These are phyloP conservation scores for Antheraea assamensis DNA, from an alignment of 2,888 invertebrate species.

Conservation along the genomic window DNA sequence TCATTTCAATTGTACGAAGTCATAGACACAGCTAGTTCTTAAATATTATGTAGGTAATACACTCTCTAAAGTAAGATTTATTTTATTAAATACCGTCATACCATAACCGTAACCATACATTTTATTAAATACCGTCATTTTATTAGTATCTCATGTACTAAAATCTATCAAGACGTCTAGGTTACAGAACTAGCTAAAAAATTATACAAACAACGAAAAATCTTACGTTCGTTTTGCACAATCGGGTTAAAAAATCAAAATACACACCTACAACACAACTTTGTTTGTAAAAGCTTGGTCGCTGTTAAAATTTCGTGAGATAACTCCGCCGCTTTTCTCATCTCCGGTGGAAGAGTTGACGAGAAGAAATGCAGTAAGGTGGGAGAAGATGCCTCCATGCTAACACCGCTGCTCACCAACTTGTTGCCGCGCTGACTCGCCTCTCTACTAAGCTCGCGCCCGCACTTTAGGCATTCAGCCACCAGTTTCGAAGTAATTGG, in stretches of 20 bases:
- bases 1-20: no score
- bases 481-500: slow-evolving; percentile 81
- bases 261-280: slow-evolving; percentile 58
- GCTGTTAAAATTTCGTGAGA: slow-evolving; percentile 71
- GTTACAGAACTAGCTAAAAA: no score
- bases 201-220: no score
- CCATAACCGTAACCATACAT: no score
- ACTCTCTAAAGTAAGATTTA: no score
- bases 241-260: neutral
- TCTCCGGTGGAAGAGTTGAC: slow-evolving; percentile 52
- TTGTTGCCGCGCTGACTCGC: slow-evolving; percentile 60
- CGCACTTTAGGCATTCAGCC: slow-evolving; percentile 61
- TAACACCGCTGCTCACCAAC: slow-evolving; percentile 61
- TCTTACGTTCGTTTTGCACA: no score
- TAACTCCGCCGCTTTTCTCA: slow-evolving; percentile 57
- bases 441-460: slow-evolving; percentile 62
- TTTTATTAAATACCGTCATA: no score
- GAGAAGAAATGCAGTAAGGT: slow-evolving; percentile 70
- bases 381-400: slow-evolving; percentile 57
- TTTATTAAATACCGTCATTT: no score
- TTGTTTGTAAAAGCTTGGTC: slow-evolving; percentile 71
- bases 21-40: no score
- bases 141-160: no score
- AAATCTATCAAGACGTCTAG: no score
- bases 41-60: no score